Conservation (phyloP, 2,888 invertebrate species). For the Morpho deidamia region DNA sequence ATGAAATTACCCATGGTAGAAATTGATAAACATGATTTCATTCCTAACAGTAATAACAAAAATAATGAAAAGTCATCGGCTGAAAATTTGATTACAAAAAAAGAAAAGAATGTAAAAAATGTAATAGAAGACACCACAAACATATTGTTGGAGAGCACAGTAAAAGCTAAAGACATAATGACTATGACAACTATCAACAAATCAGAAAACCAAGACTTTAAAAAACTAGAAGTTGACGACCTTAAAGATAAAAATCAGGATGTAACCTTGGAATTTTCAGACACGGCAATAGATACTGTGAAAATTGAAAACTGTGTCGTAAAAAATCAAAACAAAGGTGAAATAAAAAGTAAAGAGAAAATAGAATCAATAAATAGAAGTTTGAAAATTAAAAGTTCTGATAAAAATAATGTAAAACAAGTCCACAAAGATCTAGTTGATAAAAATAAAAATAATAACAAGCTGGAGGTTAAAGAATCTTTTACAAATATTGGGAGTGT, state of each 20-base stretch:
- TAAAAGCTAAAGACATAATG: no score
- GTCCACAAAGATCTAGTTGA: no score
- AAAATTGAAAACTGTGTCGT: not conserved
- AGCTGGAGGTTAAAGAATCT: no score
- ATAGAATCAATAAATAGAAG: not conserved
- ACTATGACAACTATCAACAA: no score
- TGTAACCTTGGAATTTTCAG: slow-evolving; percentile 13
- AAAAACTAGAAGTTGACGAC: not conserved
- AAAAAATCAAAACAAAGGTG: not conserved
- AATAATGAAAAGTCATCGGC: not conserved
- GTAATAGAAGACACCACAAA: slow-evolving; percentile 7
- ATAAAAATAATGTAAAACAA: not conserved
- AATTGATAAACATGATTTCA: no score
- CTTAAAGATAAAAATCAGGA: slow-evolving; percentile 29
- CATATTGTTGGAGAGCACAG: no score
- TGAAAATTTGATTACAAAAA: not conserved
- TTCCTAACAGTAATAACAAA: no score
- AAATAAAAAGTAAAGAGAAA: not conserved
- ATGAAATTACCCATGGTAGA: no score
- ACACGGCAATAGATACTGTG: slow-evolving; percentile 2
- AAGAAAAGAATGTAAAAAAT: not conserved
- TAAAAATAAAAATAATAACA: not conserved
- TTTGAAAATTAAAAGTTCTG: not conserved
- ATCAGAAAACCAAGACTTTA: no score
- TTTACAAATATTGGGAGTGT: not conserved